Percentiles rank a stretch among this genome's conserved stretches.
phyloP scores from a whole-genome alignment of 2,113 vertebrate genomes.

The Suncus etruscus region DNA sequence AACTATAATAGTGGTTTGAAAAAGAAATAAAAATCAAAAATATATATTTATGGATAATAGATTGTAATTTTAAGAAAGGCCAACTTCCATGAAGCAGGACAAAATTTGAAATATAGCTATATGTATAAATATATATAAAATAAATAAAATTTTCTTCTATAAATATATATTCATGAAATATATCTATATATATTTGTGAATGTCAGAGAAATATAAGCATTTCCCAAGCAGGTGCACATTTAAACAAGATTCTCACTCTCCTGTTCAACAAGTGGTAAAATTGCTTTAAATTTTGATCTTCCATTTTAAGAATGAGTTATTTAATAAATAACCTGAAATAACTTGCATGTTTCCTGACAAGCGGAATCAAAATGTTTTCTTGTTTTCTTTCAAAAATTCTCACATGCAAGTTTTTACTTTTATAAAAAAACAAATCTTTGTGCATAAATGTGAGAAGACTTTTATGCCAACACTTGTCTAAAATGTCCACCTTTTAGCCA shows the following conservation, averaged over 20 bases:
- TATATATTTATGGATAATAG: neutral
- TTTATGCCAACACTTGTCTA: neutral
- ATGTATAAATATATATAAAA: too few species aligned
- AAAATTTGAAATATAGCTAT: neutral
- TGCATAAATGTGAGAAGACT: slow-evolving; percentile 35
- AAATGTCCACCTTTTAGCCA: neutral
- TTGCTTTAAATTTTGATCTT: slow-evolving; percentile 60
- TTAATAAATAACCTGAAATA: slow-evolving; percentile 76
- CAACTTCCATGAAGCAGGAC: neutral
- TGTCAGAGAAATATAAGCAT: slow-evolving; percentile 10
- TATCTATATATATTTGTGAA: neutral
- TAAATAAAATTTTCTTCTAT: too few species aligned
- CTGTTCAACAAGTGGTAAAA: slow-evolving; percentile 60
- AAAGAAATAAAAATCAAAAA: slow-evolving; percentile 10
- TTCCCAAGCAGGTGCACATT: neutral
- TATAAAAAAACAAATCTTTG: slow-evolving; percentile 41
- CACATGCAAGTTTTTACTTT: slow-evolving; percentile 64
- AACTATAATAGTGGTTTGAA: neutral
- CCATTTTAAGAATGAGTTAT: slow-evolving; percentile 50
- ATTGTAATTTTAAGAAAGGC: neutral
- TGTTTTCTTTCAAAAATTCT: slow-evolving; percentile 72
- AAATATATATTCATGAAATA: too few species aligned
- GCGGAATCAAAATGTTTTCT: slow-evolving; percentile 79
- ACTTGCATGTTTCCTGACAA: slow-evolving; percentile 77
- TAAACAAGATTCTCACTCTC: neutral